Percentiles rank a stretch among this genome's conserved stretches.
These are phyloP conservation scores for Mirounga angustirostris DNA, from an alignment of 2,113 vertebrate genomes.

Conservation along the genomic window DNA sequence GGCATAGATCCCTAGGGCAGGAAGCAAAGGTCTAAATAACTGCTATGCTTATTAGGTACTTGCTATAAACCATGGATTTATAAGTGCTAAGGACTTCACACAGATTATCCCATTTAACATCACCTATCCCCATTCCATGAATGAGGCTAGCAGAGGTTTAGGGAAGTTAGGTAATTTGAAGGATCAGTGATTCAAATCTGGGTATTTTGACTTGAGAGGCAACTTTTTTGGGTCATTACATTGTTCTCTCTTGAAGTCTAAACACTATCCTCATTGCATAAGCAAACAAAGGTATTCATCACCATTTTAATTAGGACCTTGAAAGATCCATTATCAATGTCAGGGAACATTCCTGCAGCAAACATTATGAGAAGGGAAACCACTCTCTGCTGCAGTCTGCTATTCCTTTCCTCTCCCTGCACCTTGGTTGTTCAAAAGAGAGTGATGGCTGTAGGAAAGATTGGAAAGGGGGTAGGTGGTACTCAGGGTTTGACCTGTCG, in stretches of 20 bases:
- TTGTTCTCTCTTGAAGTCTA: neutral
- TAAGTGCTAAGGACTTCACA: neutral
- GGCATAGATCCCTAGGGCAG: neutral
- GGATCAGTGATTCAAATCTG: neutral
- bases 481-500: neutral
- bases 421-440: neutral
- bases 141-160: neutral
- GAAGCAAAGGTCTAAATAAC: neutral
- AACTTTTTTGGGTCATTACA: neutral
- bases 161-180: constrained; percentile 38
- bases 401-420: neutral
- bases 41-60: neutral
- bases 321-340: neutral
- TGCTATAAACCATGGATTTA: neutral
- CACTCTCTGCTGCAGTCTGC: neutral
- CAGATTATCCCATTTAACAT: neutral
- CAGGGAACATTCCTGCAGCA: neutral
- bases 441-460: neutral
- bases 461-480: neutral
- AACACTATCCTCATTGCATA: neutral
- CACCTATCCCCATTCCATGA: neutral
- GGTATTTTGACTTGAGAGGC: neutral
- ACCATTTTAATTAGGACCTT: neutral
- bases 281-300: neutral
- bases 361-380: neutral